Evolutionary conservation across 1,140 invertebrate species (phyloP).

Genomic region (Charaxes varanes): DNA sequence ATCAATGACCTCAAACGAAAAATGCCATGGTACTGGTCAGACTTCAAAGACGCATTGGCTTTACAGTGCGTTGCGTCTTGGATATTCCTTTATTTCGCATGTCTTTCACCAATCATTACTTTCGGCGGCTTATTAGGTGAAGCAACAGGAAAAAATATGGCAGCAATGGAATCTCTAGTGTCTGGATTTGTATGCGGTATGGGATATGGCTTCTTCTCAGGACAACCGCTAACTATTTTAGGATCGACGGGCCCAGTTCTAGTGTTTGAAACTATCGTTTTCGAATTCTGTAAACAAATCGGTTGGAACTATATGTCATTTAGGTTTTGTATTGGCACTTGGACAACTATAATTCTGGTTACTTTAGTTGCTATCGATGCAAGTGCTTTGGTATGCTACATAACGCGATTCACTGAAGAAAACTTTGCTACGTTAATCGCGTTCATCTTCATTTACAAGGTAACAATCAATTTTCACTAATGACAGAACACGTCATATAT

Average conservation of each 20-base stretch:
- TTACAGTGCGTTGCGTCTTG: slow-evolving; percentile 97
- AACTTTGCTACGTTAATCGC: slow-evolving; percentile 99
- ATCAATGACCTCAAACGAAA: slow-evolving; percentile 97
- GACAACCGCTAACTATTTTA: slow-evolving; percentile 97
- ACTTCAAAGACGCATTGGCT: slow-evolving; percentile 92
- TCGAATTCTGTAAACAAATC: slow-evolving; percentile 92
- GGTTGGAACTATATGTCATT: slow-evolving; percentile 95
- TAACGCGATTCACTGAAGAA: slow-evolving; percentile 99
- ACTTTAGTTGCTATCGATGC: slow-evolving; percentile 96
- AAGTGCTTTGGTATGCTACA: slow-evolving; percentile 98
- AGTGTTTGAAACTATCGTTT: slow-evolving; percentile 98
- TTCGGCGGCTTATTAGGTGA: slow-evolving; percentile 96
- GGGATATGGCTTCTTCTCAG: slow-evolving; percentile 96
- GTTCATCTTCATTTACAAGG: slow-evolving; percentile 99
- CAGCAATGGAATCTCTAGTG: slow-evolving; percentile 97
- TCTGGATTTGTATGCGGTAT: slow-evolving; percentile 97
- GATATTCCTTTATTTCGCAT: slow-evolving; percentile 99
- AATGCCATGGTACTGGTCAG: slow-evolving; percentile 87
- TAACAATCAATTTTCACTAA: slow-evolving; percentile 50
- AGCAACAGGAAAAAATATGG: slow-evolving; percentile 97
- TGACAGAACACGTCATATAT: background rate
- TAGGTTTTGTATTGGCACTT: slow-evolving; percentile 95
- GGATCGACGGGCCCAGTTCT: slow-evolving; percentile 98
- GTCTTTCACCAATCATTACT: slow-evolving; percentile 97
- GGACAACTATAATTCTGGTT: slow-evolving; percentile 91